Percentiles rank a stretch among this genome's conserved stretches.
phyloP scores from a whole-genome alignment of 2,888 invertebrate species.

The Dyspetes luteomarginatus region DNA sequence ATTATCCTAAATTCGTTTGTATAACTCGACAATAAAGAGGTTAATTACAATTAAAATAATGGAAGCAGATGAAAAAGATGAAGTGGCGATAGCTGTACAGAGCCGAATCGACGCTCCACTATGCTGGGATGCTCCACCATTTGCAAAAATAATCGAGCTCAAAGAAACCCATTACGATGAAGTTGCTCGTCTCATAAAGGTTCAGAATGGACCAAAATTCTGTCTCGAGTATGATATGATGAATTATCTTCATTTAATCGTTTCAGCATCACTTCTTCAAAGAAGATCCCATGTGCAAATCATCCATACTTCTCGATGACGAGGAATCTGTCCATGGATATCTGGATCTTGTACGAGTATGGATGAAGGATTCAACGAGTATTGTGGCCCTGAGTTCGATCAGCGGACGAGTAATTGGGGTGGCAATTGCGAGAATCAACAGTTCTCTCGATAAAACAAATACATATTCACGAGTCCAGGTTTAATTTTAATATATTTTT shows the following conservation, averaged over 20 bases:
- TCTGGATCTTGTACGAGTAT: slow-evolving; percentile 70
- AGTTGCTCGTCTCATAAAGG: slow-evolving; percentile 76
- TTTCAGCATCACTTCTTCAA: slow-evolving; percentile 75
- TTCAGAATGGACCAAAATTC: slow-evolving; percentile 60
- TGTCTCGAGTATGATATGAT: background rate
- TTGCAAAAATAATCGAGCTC: slow-evolving; percentile 75
- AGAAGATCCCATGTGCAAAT: slow-evolving; percentile 76
- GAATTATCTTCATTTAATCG: slow-evolving; percentile 4
- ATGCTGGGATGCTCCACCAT: slow-evolving; percentile 70
- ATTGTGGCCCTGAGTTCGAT: slow-evolving; percentile 74
- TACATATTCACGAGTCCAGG: slow-evolving; percentile 74
- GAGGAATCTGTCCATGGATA: slow-evolving; percentile 70
- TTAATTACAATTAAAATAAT: slow-evolving; percentile 8
- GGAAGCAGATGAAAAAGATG: slow-evolving; percentile 61
- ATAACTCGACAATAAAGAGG: background rate
- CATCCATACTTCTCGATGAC: slow-evolving; percentile 71
- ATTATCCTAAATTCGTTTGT: background rate
- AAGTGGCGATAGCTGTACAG: slow-evolving; percentile 63
- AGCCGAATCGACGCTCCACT: slow-evolving; percentile 72
- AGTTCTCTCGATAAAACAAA: slow-evolving; percentile 71
- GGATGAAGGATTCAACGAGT: slow-evolving; percentile 78
- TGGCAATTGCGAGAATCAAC: slow-evolving; percentile 72
- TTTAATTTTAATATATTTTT: slow-evolving; percentile 35
- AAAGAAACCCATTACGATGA: slow-evolving; percentile 74
- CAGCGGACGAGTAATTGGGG: slow-evolving; percentile 76